These are phyloP conservation scores for Cactoblastis cactorum DNA, from an alignment of 2,888 invertebrate genomes.

Conservation along the genomic window DNA sequence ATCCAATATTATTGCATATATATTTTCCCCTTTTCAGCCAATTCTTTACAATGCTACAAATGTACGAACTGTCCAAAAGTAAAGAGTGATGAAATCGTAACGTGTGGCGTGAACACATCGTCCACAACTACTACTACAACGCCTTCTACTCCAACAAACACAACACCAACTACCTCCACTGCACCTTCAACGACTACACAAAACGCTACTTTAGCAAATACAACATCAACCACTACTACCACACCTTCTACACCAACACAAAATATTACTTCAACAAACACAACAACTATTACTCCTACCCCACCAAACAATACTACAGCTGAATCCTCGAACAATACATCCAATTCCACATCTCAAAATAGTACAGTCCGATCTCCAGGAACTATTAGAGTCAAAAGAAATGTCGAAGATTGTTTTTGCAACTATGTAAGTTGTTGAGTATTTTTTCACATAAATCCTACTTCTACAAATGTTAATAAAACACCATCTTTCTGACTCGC, in stretches of 20 bases:
- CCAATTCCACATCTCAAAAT: background rate
- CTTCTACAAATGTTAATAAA: too few relatives aligned
- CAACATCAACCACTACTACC: constrained; percentile 2
- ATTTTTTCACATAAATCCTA: too few relatives aligned
- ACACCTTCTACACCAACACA: background rate
- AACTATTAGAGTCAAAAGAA: constrained; percentile 6
- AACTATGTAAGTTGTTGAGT: constrained; percentile 5
- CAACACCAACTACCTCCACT: constrained; percentile 15
- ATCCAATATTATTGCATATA: too few relatives aligned
- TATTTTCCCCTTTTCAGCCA: constrained; percentile 27
- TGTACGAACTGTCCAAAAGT: constrained; percentile 33
- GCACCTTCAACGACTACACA: constrained; percentile 12
- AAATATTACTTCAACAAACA: background rate
- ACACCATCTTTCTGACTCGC: too few relatives aligned
- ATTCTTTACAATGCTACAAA: constrained; percentile 36
- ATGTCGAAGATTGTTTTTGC: constrained; percentile 8
- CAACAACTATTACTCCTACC: constrained; percentile 1
- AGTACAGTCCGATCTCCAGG: background rate
- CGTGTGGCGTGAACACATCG: constrained; percentile 25
- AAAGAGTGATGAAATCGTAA: constrained; percentile 21
- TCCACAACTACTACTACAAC: background rate
- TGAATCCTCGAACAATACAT: background rate
- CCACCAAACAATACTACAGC: background rate
- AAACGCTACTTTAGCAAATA: constrained; percentile 6
- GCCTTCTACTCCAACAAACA: constrained; percentile 10